phyloP scores from a whole-genome alignment of 2,113 vertebrate species.

The Martes martes region DNA sequence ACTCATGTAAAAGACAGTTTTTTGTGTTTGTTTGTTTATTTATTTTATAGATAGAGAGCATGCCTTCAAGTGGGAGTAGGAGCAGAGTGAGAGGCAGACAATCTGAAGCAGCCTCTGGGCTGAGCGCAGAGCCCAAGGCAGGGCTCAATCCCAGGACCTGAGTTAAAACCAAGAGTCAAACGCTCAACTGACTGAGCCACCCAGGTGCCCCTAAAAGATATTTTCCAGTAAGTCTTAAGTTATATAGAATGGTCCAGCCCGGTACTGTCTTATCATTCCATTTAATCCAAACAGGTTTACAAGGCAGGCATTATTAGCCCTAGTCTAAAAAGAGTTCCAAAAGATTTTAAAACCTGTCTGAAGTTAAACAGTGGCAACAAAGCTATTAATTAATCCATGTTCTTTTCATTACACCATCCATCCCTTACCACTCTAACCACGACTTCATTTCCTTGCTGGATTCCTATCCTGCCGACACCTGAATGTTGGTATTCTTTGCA shows the following conservation, averaged over 20 bases:
- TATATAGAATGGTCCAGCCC: neutral
- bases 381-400: neutral
- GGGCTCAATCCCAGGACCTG: too few species aligned
- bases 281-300: neutral
- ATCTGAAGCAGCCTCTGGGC: too few species aligned
- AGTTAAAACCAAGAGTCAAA: too few species aligned
- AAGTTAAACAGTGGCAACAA: neutral
- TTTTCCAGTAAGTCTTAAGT: neutral
- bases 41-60: too few species aligned
- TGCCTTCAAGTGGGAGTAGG: too few species aligned
- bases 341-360: neutral
- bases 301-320: neutral
- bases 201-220: neutral
- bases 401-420: neutral
- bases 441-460: neutral
- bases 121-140: too few species aligned
- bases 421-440: neutral
- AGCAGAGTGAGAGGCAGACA: too few species aligned
- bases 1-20: neutral
- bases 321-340: neutral
- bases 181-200: too few species aligned
- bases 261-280: neutral
- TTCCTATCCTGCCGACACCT: neutral
- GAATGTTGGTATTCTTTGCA: neutral
- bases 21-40: too few species aligned